Conservation (phyloP, 64 coral and sea anemone species). For the Stylophora pistillata region DNA sequence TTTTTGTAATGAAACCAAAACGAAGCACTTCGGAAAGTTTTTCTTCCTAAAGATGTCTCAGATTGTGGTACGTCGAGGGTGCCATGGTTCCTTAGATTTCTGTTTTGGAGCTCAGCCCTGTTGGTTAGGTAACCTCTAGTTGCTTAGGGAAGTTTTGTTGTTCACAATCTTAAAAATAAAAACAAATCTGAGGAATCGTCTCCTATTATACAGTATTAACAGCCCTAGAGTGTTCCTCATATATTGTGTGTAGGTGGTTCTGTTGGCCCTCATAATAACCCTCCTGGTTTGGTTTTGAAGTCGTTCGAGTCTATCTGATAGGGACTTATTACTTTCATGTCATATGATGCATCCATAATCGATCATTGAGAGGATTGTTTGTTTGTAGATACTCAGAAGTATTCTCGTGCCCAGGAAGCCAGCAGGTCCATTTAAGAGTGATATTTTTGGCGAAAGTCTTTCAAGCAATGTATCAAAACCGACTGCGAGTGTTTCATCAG, state of each 20-base stretch:
- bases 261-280: conserved; percentile 7
- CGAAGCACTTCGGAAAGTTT: no score
- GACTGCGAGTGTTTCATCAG: no score
- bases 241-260: no score
- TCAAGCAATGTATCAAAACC: no score
- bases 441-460: not conserved
- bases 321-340: conserved; percentile 12
- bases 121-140: no score
- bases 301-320: conserved; percentile 2
- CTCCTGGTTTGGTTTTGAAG: conserved; percentile 42
- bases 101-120: no score
- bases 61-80: no score
- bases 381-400: conserved; percentile 5
- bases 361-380: conserved; percentile 23
- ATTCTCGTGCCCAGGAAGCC: not conserved
- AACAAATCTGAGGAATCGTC: conserved; percentile 24
- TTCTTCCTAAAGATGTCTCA: no score
- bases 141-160: conserved; percentile 6
- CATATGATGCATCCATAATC: conserved; percentile 43
- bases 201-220: conserved; percentile 24
- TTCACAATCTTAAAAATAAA: conserved; percentile 43
- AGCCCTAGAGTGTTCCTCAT: conserved; percentile 1
- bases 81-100: no score
- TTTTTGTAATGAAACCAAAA: no score
- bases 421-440: not conserved